Percentiles rank a stretch among this genome's conserved stretches.
These are phyloP conservation scores for Ichneumon xanthorius DNA, from an alignment of 2,888 invertebrate genomes.

Conservation along the genomic window DNA sequence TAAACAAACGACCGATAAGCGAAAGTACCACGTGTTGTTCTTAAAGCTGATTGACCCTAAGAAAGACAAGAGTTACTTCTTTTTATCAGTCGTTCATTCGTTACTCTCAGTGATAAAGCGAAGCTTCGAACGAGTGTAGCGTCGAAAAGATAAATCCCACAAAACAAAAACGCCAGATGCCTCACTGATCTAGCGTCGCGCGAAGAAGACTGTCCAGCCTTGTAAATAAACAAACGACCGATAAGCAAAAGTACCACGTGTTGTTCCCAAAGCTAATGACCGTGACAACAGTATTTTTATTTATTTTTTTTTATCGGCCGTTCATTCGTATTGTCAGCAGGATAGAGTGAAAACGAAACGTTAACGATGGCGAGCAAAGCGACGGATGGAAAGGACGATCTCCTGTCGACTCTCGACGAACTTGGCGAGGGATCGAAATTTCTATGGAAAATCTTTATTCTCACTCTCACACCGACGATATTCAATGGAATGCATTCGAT, in stretches of 20 bases:
- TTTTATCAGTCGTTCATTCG: background rate
- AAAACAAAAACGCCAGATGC: background rate
- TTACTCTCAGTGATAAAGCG: background rate
- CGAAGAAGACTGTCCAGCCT: background rate
- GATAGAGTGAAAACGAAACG: background rate
- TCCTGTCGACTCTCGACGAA: constrained; percentile 72
- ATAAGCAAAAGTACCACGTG: background rate
- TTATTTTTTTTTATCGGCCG: background rate
- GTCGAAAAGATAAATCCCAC: background rate
- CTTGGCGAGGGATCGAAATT: constrained; percentile 78
- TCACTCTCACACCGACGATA: constrained; percentile 85
- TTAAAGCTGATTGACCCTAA: background rate
- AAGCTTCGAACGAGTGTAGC: background rate
- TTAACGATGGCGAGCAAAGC: constrained; percentile 20
- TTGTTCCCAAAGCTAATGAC: background rate
- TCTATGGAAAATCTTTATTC: constrained; percentile 84
- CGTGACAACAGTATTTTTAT: background rate
- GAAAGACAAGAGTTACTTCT: background rate
- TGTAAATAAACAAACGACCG: background rate
- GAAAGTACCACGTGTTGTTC: background rate
- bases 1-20: background rate
- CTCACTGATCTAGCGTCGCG: too few relatives aligned
- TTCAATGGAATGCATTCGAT: constrained; percentile 87
- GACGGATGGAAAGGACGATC: constrained; percentile 68
- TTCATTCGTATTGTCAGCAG: background rate